These are phyloP conservation scores for Helicoverpa zea DNA, from an alignment of 1,140 invertebrate genomes.

Conservation along the genomic window DNA sequence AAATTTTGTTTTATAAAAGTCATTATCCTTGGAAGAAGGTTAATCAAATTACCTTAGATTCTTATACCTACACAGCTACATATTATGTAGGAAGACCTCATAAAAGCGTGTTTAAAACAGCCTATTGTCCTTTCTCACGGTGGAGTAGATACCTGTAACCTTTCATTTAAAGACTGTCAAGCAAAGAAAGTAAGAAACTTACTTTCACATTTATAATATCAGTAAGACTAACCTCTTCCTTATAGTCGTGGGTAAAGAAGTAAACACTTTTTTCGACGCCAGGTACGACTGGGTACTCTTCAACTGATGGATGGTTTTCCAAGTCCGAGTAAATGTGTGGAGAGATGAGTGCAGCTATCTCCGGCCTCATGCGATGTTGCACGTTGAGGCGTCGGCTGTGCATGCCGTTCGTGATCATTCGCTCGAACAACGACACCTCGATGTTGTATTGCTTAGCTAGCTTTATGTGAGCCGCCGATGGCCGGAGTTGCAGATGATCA, in stretches of 20 bases:
- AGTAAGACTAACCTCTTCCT: slow-evolving; percentile 77
- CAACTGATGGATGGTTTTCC: slow-evolving; percentile 86
- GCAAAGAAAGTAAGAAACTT: too few relatives aligned
- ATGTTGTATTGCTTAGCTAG: slow-evolving; percentile 88
- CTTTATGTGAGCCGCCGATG: slow-evolving; percentile 88
- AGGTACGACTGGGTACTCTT: slow-evolving; percentile 82
- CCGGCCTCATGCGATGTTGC: slow-evolving; percentile 91
- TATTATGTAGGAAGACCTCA: too few relatives aligned
- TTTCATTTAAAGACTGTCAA: too few relatives aligned
- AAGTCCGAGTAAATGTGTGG: slow-evolving; percentile 89
- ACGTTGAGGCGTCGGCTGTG: slow-evolving; percentile 85
- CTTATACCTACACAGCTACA: too few relatives aligned
- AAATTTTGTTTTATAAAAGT: too few relatives aligned
- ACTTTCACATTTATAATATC: too few relatives aligned
- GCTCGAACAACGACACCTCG: slow-evolving; percentile 92
- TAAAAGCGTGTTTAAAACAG: too few relatives aligned
- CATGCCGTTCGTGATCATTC: slow-evolving; percentile 89
- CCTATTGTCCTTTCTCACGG: too few relatives aligned
- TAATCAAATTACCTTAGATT: too few relatives aligned
- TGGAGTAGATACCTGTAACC: too few relatives aligned
- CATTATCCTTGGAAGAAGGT: too few relatives aligned
- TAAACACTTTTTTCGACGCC: slow-evolving; percentile 88
- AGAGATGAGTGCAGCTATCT: slow-evolving; percentile 88
- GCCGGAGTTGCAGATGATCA: slow-evolving; percentile 93
- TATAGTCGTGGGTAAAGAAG: slow-evolving; percentile 88